Percentiles rank a stretch among this genome's conserved stretches.
These are phyloP conservation scores for Oxyruncus cristatus DNA, from an alignment of 2,113 vertebrate genomes.

Conservation along the genomic window DNA sequence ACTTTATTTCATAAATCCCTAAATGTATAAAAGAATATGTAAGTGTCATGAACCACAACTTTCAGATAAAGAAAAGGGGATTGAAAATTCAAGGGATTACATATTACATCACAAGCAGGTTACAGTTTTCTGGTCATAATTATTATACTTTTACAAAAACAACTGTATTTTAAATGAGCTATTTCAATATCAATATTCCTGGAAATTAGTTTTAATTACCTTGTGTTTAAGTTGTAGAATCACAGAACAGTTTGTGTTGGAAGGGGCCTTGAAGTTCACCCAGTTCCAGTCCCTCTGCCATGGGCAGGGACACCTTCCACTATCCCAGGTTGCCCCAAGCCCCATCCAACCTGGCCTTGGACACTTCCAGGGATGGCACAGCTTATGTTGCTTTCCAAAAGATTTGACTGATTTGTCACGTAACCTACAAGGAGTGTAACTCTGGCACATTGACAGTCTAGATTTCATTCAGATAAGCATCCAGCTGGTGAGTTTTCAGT, in stretches of 20 bases:
- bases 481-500: neutral
- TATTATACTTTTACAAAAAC: neutral
- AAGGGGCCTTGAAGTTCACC: neutral
- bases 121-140: neutral
- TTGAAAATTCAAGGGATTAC: neutral
- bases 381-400: neutral
- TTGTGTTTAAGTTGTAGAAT: neutral
- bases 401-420: neutral
- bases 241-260: neutral
- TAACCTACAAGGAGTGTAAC: fast-evolving
- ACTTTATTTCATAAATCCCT: neutral
- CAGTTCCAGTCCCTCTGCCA: neutral
- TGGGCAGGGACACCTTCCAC: neutral
- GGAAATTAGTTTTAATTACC: neutral
- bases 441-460: neutral
- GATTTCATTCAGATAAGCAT: neutral
- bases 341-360: neutral
- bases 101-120: neutral
- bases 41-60: neutral
- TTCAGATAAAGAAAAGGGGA: neutral
- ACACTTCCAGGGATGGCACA: neutral
- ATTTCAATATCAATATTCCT: neutral
- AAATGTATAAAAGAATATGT: neutral
- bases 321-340: neutral
- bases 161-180: neutral